Conservation (phyloP, 1,140 invertebrate species). For the Dendrolimus punctatus region DNA sequence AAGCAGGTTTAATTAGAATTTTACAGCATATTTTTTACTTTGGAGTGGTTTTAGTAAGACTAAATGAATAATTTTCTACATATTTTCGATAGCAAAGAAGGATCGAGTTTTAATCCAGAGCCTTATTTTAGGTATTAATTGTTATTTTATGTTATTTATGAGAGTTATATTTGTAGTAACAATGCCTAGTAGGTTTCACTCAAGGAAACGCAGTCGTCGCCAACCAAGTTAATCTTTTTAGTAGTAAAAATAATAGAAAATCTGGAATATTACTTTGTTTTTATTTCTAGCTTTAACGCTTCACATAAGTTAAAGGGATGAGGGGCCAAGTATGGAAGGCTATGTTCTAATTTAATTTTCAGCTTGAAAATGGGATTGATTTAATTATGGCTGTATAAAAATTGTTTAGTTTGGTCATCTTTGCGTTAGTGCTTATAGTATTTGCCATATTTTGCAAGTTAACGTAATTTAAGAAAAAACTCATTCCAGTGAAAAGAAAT, state of each 20-base stretch:
- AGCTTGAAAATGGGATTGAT: no score
- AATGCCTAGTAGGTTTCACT: no score
- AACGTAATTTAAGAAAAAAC: constrained; percentile 39
- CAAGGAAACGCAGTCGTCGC: no score
- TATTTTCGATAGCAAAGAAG: constrained; percentile 37
- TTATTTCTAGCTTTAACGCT: no score
- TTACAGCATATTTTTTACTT: constrained; percentile 56
- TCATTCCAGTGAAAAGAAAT: constrained; percentile 56
- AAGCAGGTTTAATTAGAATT: constrained; percentile 62
- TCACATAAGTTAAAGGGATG: background rate
- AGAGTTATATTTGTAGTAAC: no score
- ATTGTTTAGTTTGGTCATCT: no score
- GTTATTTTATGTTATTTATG: no score
- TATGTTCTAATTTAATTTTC: no score
- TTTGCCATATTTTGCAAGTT: constrained; percentile 51
- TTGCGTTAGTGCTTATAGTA: constrained; percentile 12
- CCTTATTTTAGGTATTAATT: constrained; percentile 19
- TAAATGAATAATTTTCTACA: constrained; percentile 60
- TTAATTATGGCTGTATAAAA: no score
- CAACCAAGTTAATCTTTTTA: no score
- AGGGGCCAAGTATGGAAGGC: background rate
- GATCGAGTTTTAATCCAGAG: constrained; percentile 21
- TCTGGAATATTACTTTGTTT: no score
- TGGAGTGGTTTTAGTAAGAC: constrained; percentile 50
- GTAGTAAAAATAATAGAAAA: no score